Base-by-base conservation (phyloP, 2,797 vertebrate genomes). In the Phalloptychus januarius region DNA sequence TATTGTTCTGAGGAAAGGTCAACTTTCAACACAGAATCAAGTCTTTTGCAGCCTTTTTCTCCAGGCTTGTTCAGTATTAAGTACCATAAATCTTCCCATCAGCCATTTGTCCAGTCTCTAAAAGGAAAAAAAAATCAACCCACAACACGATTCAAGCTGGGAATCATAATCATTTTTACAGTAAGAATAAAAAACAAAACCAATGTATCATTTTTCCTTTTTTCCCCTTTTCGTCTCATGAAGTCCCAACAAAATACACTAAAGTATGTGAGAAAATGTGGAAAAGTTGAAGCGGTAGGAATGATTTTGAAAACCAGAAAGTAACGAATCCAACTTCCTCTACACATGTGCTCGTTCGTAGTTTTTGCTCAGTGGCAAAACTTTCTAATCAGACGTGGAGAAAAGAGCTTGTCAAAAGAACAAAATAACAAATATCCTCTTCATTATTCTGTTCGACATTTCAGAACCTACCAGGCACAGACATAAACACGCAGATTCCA, bases 401-500 rank as follows among this genome's bases (percentile, higher is more conserved):
- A 75, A 79, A 86, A 70, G 12, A 58, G 44, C 40, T 63, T 23
- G 12, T 31, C 79, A 74, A 75, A 52, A 70, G 61, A 79, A 80
- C 74, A 44, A 74, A 45, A 75, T 67, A 63, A 83, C 76, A 80
- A 84, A 86, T 86, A 88, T 82, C 80, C 81, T 82, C 83, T 89
- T 89, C 80, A 81, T 89, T 85, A 90, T 79, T 79, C 79, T 83
- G 88, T 82, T 79, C 81, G 86, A 84, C 74, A 77, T 88, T 86
- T 88, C 71, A 81, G 76, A 84, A 90, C 86, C 82, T 83, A 86
- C 84, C 79, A 85, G 87, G 46, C 77, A 7, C 54, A 56, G 78
- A 89, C 83, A 85, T 73, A 90, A 87, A 90, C 83, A 86, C 71
- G 86, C 83, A 79, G 84, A 93, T 92, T 94, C 93, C 83, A 80